Base-by-base conservation (phyloP, 2,113 vertebrate genomes). In the Rallus limicola region DNA sequence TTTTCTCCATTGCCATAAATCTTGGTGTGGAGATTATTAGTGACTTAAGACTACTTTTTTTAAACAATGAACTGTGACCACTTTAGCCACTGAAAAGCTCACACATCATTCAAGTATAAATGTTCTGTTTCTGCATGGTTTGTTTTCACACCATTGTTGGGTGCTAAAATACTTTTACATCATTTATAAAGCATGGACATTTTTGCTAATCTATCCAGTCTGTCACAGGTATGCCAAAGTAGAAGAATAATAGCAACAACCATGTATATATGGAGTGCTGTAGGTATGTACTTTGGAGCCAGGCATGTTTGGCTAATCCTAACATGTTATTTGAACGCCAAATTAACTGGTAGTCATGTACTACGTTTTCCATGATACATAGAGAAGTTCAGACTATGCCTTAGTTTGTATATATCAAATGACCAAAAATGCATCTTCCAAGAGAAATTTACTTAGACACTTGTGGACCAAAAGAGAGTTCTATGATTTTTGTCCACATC, bases 1-100 rank as follows among this genome's bases (percentile, higher is more conserved):
- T 97, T 98, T 97, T 95, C 96, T 90, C 83, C 94, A 36, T 95
- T 96, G 85, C 96, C 96, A 97, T 98, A 98, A 98, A 98, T 98
- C 98, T 98, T 97, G 70, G 50, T 94, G 88, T 94, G 93, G 96
- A 55, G 93, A 97, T 98, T 97, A 97, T 97, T 97, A 98, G 90
- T 87, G 92, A 93, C 67, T 96, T 89, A 92, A 83, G 83, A 91
- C 77, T 93, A 42, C 78, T 94, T 94, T 96, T 92, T 92, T 46
- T 13, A 94, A 93, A 94, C 93, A 94, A 89, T 91, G 91, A 95
- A 94, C 95, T 96, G 93, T 89, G 95, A 93, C 88, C 81, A 94
- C 92, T 93, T 95, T 84, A 82, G 86, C 80, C 86, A 94, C 84
- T 93, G 95, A 89, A 93, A 95, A 89, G 84, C 91, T 93, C 77